phyloP scores from a whole-genome alignment of 2,888 invertebrate species.

The Boloria euphrosyne region DNA sequence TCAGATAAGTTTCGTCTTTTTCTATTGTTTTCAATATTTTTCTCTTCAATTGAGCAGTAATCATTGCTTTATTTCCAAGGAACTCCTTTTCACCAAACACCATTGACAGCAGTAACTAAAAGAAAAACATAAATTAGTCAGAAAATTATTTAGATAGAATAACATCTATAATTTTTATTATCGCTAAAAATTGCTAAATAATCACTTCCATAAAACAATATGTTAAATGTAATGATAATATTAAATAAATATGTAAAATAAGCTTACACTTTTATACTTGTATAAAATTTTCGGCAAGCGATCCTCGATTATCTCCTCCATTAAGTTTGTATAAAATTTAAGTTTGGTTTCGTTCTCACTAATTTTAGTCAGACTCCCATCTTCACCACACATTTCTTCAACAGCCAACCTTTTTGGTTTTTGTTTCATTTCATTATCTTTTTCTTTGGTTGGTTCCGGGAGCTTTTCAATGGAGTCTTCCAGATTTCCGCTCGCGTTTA shows the following conservation, averaged over 20 bases:
- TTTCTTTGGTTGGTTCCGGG: constrained; percentile 13
- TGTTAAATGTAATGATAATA: background rate
- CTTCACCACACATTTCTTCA: constrained; percentile 22
- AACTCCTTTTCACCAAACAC: constrained; percentile 34
- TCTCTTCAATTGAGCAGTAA: constrained; percentile 21
- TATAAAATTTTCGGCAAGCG: constrained; percentile 51
- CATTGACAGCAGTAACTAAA: constrained; percentile 31
- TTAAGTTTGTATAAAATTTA: constrained; percentile 36
- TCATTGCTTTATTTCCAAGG: constrained; percentile 21
- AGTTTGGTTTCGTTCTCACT: constrained; percentile 14
- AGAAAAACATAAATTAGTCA: constrained; percentile 9
- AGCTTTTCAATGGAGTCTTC: constrained; percentile 13
- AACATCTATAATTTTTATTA: background rate
- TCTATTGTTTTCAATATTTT: constrained; percentile 15
- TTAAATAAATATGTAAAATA: background rate
- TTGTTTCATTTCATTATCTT: background rate
- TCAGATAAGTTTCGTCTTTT: background rate
- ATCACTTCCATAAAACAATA: no score
- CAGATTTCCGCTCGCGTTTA: constrained; percentile 1
- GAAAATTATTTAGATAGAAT: background rate
- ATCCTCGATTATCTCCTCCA: constrained; percentile 40
- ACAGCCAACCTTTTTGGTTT: background rate
- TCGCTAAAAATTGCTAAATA: no score
- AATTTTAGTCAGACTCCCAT: background rate
- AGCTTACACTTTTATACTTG: constrained; percentile 54